Percentiles rank a stretch among this genome's conserved stretches.
Conservation (phyloP, 2,888 invertebrate species). For the Tetragonula carbonaria region DNA sequence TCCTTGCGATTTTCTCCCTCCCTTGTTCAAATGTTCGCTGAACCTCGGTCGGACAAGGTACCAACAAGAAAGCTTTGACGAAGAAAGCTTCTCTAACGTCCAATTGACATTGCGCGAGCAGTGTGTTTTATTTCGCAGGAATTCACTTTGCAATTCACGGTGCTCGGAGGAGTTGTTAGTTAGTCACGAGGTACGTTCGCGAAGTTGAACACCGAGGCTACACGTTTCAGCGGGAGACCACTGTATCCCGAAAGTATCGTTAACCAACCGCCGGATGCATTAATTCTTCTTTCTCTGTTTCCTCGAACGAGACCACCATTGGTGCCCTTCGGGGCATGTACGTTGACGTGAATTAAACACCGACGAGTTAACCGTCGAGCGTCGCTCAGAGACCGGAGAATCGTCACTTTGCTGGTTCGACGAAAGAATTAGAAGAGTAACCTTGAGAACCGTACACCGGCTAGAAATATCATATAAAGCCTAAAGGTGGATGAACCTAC, state of each 20-base stretch:
- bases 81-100: neutral
- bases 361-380: conserved; percentile 29
- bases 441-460: neutral
- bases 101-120: neutral
- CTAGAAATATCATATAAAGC: neutral
- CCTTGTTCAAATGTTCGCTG: neutral
- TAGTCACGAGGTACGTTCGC: conserved; percentile 8
- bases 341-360: conserved; percentile 62
- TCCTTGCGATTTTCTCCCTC: neutral
- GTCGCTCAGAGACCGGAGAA: neutral
- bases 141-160: conserved; percentile 11
- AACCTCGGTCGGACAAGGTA: too few species aligned
- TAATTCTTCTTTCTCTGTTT: conserved; percentile 14
- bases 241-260: conserved; percentile 51
- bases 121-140: neutral
- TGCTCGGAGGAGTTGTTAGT: conserved; percentile 13
- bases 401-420: neutral
- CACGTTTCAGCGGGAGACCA: conserved; percentile 50
- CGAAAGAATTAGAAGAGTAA: conserved; percentile 32
- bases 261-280: conserved; percentile 46
- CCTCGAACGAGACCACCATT: neutral
- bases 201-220: conserved; percentile 22
- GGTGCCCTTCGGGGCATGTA: conserved; percentile 25
- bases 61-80: neutral
- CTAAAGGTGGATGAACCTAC: neutral